These are phyloP conservation scores for Ichneumon xanthorius DNA, from an alignment of 2,888 invertebrate genomes.

Conservation along the genomic window DNA sequence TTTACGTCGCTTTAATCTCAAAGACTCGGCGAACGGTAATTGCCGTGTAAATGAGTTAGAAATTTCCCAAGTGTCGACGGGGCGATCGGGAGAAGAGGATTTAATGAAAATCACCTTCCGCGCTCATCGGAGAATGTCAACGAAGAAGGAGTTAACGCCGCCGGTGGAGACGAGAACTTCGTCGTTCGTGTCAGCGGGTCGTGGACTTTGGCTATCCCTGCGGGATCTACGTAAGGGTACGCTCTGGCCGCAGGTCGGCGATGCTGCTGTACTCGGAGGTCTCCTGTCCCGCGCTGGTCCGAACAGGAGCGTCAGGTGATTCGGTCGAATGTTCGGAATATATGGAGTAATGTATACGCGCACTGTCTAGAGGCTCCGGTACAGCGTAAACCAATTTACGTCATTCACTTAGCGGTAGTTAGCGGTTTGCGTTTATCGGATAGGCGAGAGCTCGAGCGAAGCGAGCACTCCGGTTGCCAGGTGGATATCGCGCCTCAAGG, in stretches of 20 bases:
- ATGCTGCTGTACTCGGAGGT: constrained; percentile 12
- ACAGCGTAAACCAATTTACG: constrained; percentile 70
- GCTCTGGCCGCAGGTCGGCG: constrained; percentile 29
- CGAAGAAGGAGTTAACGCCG: constrained; percentile 16
- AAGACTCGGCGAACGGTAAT: background rate
- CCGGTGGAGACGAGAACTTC: constrained; percentile 46
- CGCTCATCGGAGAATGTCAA: background rate
- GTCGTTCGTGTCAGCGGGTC: constrained; percentile 15
- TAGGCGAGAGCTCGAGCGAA: constrained; percentile 36
- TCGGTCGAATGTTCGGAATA: constrained; percentile 59
- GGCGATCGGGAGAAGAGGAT: background rate
- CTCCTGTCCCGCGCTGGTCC: constrained; percentile 41
- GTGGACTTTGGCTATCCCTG: constrained; percentile 42
- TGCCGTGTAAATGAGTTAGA: background rate
- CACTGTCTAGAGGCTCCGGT: constrained; percentile 51
- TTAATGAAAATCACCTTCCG: constrained; percentile 31
- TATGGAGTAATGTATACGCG: constrained; percentile 29
- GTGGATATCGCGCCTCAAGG: constrained; percentile 43
- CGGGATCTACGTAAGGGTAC: constrained; percentile 2
- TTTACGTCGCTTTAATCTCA: background rate
- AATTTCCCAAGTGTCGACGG: constrained; percentile 14
- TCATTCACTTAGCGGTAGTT: constrained; percentile 72
- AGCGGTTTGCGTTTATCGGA: constrained; percentile 54
- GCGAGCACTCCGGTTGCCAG: constrained; percentile 52
- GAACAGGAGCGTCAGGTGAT: constrained; percentile 50